phyloP scores from a whole-genome alignment of 2,797 vertebrate genomes.

The Alca torda region DNA sequence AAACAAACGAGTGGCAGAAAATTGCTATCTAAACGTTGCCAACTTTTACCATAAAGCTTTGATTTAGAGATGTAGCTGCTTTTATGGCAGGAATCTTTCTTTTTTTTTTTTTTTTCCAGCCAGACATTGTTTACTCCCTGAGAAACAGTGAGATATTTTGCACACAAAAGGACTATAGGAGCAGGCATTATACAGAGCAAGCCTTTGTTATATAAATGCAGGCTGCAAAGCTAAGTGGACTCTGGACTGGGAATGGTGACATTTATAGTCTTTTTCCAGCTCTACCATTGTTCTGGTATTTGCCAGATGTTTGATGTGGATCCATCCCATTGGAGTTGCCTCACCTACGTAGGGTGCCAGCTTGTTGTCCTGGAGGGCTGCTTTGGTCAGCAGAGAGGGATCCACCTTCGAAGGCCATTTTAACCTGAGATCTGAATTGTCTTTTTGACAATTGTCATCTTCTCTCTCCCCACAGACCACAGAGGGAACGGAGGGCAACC shows the following conservation, averaged over 20 bases:
- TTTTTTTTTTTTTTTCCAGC: not conserved
- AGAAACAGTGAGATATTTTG: not conserved
- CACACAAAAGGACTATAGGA: not conserved
- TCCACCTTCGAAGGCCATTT: not conserved
- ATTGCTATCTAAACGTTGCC: not conserved
- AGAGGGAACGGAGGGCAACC: not conserved
- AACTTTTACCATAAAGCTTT: not conserved
- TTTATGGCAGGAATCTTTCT: not conserved
- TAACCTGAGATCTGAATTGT: not conserved
- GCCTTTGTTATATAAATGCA: not conserved
- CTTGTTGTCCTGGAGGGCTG: not conserved
- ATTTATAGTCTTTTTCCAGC: not conserved
- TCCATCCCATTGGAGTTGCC: not conserved
- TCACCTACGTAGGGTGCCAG: not conserved
- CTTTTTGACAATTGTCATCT: not conserved
- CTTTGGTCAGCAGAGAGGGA: not conserved
- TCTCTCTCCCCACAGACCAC: not conserved
- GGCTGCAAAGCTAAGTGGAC: not conserved
- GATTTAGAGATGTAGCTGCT: not conserved
- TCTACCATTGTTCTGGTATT: not conserved
- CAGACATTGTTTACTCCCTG: not conserved
- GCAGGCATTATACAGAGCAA: not conserved
- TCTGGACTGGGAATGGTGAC: not conserved
- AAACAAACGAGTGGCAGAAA: not conserved
- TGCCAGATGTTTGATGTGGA: not conserved